Conservation (phyloP, 2,888 invertebrate genomes). For the Patella depressa region DNA sequence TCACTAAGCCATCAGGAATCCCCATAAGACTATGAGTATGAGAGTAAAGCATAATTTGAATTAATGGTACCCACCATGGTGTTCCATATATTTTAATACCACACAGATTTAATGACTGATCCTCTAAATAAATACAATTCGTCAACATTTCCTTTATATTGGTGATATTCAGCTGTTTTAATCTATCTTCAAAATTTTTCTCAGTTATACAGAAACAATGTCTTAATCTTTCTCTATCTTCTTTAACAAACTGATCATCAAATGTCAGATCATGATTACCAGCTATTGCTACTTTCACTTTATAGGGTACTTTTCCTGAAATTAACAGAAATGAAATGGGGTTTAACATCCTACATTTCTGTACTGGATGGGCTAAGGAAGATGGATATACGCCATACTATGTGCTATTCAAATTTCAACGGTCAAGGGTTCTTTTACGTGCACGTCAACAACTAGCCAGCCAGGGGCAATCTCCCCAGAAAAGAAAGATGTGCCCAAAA, state of each 20-base stretch:
- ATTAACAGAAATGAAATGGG: neutral
- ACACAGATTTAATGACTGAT: constrained; percentile 78
- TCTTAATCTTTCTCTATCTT: constrained; percentile 37
- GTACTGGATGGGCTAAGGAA: too few relatives aligned
- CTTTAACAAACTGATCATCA: constrained; percentile 73
- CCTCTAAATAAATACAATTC: constrained; percentile 85
- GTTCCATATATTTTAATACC: constrained; percentile 86
- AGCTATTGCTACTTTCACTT: constrained; percentile 85
- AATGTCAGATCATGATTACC: constrained; percentile 90
- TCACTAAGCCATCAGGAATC: too few relatives aligned
- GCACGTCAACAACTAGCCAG: too few relatives aligned
- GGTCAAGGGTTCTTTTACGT: too few relatives aligned
- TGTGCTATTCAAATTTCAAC: too few relatives aligned
- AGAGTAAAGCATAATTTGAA: neutral
- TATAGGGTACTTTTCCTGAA: constrained; percentile 80
- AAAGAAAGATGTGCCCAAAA: too few relatives aligned
- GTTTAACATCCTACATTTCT: too few relatives aligned
- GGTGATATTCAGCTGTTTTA: constrained; percentile 36
- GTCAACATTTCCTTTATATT: constrained; percentile 76
- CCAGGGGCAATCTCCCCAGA: too few relatives aligned
- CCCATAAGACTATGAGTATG: neutral
- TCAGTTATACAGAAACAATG: constrained; percentile 35
- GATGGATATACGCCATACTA: too few relatives aligned
- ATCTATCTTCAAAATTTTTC: constrained; percentile 39
- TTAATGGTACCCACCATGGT: constrained; percentile 78